These are phyloP conservation scores for Egretta garzetta DNA, from an alignment of 2,113 vertebrate genomes.

Conservation along the genomic window DNA sequence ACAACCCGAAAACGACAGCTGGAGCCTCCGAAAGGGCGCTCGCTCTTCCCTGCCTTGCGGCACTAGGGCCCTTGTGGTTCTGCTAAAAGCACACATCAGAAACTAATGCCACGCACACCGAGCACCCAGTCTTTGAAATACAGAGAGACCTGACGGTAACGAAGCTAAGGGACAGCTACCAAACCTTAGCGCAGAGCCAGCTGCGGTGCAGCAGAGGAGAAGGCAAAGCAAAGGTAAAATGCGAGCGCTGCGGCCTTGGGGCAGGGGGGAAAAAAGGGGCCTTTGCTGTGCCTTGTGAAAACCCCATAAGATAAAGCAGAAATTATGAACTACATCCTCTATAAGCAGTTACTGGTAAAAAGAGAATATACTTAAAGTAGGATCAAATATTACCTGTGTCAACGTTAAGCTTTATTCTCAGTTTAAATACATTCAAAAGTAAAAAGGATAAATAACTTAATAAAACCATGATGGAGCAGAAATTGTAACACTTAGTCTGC, in stretches of 20 bases:
- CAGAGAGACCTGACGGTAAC: fast-evolving
- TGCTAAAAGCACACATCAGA: fast-evolving
- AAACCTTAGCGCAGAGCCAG: neutral
- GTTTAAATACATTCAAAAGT: slow-evolving; percentile 2
- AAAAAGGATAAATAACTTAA: slow-evolving; percentile 48
- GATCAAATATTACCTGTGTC: neutral
- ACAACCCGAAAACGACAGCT: fast-evolving
- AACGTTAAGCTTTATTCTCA: neutral
- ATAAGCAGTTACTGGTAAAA: neutral
- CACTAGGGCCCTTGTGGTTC: fast-evolving
- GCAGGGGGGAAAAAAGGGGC: no score
- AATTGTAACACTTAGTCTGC: neutral
- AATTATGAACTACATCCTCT: neutral
- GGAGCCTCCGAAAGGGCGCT: fast-evolving
- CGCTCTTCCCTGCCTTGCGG: fast-evolving
- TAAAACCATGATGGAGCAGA: neutral
- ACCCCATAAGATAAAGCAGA: fast-evolving
- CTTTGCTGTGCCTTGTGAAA: neutral
- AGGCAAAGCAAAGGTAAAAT: neutral
- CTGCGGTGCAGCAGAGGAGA: neutral
- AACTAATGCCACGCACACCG: fast-evolving
- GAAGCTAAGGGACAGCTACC: fast-evolving
- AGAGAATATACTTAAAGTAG: neutral
- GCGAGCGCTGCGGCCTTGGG: fast-evolving
- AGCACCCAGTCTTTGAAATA: fast-evolving